Conservation (phyloP, 2,888 invertebrate genomes). For the Cheilosia urbana region DNA sequence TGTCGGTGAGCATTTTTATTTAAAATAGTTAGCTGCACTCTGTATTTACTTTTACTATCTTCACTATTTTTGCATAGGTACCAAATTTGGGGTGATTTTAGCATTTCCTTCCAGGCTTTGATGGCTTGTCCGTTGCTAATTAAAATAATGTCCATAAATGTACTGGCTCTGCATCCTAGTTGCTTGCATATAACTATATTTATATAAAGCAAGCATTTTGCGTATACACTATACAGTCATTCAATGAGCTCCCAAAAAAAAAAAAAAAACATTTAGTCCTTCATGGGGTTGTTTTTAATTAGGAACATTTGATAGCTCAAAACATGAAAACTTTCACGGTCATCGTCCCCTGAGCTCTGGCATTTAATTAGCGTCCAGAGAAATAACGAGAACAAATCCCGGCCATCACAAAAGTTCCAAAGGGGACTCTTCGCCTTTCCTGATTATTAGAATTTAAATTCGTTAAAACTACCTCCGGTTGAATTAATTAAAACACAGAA, state of each 20-base stretch:
- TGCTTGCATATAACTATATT: too few species aligned
- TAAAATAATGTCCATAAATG: too few species aligned
- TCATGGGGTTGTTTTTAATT: slow-evolving; percentile 61
- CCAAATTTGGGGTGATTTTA: too few species aligned
- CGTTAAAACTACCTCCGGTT: slow-evolving; percentile 61
- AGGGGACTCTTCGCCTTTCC: slow-evolving; percentile 21
- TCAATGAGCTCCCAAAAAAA: slow-evolving; percentile 42
- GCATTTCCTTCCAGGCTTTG: too few species aligned
- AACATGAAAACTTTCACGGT: slow-evolving; percentile 48
- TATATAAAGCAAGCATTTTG: background rate
- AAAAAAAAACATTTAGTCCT: slow-evolving; percentile 34
- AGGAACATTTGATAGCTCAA: slow-evolving; percentile 45
- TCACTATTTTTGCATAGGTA: too few species aligned
- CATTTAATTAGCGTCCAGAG: slow-evolving; percentile 66
- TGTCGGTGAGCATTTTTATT: too few species aligned
- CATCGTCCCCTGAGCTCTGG: slow-evolving; percentile 39
- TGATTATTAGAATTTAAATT: slow-evolving; percentile 47
- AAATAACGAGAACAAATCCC: slow-evolving; percentile 37
- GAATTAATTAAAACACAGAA: slow-evolving; percentile 36
- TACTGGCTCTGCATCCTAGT: too few species aligned
- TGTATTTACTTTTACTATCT: too few species aligned
- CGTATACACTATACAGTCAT: slow-evolving; percentile 4
- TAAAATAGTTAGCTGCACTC: too few species aligned
- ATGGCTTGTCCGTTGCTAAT: too few species aligned
- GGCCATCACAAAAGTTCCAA: slow-evolving; percentile 12